phyloP scores from a whole-genome alignment of 2,888 invertebrate genomes.

The Dynastes grantii region DNA sequence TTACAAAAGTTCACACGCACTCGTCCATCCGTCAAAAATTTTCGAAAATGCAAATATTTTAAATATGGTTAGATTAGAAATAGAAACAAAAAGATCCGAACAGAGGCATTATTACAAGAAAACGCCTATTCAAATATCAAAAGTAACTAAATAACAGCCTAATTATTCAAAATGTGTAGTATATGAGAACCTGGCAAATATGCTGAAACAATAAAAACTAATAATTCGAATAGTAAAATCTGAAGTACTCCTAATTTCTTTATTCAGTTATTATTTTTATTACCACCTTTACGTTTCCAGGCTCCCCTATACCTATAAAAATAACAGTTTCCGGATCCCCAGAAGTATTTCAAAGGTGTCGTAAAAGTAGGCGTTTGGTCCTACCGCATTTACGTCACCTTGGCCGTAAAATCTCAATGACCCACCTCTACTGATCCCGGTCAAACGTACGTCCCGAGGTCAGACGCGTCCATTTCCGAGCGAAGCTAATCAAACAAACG shows the following conservation, averaged over 20 bases:
- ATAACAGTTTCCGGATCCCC: neutral
- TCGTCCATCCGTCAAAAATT: no score
- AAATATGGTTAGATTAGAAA: no score
- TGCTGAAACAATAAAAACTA: neutral
- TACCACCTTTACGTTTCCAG: neutral
- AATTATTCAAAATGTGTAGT: no score
- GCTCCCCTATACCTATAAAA: neutral
- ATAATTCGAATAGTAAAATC: neutral
- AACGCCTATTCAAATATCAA: no score
- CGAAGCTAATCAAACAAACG: slow-evolving; percentile 26
- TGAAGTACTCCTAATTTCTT: neutral
- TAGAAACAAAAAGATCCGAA: no score
- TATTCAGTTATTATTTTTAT: slow-evolving; percentile 8
- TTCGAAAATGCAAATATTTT: no score
- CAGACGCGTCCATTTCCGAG: slow-evolving; percentile 21
- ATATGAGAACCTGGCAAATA: no score
- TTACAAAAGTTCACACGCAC: no score
- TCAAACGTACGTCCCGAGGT: slow-evolving; percentile 20
- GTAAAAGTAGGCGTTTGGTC: slow-evolving; percentile 12
- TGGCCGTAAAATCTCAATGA: slow-evolving; percentile 21
- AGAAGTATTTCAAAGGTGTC: neutral
- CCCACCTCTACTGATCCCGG: slow-evolving; percentile 8
- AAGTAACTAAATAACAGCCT: no score
- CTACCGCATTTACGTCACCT: slow-evolving; percentile 23
- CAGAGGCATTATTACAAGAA: no score